phyloP scores from a whole-genome alignment of 2,113 vertebrate genomes.

The Entosphenus tridentatus region DNA sequence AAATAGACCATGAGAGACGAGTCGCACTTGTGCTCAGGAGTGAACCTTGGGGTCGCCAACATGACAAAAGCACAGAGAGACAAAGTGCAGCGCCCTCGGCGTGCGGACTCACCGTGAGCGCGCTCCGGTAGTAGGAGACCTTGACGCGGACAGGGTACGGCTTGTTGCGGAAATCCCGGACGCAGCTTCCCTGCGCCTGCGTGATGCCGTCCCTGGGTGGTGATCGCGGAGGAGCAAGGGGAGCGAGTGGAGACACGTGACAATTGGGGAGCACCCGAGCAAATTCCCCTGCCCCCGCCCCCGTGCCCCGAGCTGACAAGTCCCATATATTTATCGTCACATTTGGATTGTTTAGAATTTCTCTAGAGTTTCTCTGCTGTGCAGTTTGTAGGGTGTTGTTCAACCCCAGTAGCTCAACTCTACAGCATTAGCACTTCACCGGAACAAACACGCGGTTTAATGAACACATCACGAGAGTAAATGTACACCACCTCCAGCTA shows the following conservation, averaged over 20 bases:
- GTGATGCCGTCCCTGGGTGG: slow-evolving; percentile 48
- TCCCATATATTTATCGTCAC: slow-evolving; percentile 1
- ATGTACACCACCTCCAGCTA: neutral
- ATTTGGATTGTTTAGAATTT: neutral
- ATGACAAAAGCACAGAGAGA: neutral
- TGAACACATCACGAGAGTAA: too few species aligned
- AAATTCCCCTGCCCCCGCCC: slow-evolving; percentile 57
- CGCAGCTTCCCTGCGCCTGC: slow-evolving; percentile 58
- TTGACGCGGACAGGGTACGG: slow-evolving; percentile 69
- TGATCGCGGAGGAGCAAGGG: neutral
- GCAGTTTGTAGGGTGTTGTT: too few species aligned
- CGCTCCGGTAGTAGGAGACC: slow-evolving; percentile 54
- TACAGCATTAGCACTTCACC: too few species aligned
- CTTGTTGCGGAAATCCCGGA: slow-evolving; percentile 89
- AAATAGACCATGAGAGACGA: neutral
- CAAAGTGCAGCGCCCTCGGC: neutral
- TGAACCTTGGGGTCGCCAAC: neutral
- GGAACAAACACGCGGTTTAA: too few species aligned
- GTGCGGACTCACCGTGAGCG: slow-evolving; percentile 42
- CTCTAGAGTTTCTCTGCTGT: neutral
- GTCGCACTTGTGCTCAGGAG: neutral
- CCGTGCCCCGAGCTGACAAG: slow-evolving; percentile 36
- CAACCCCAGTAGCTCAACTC: too few species aligned
- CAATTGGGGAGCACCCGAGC: slow-evolving; percentile 25
- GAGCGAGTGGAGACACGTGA: neutral